Conservation (phyloP, 2,113 vertebrate species). For the Carollia perspicillata region DNA sequence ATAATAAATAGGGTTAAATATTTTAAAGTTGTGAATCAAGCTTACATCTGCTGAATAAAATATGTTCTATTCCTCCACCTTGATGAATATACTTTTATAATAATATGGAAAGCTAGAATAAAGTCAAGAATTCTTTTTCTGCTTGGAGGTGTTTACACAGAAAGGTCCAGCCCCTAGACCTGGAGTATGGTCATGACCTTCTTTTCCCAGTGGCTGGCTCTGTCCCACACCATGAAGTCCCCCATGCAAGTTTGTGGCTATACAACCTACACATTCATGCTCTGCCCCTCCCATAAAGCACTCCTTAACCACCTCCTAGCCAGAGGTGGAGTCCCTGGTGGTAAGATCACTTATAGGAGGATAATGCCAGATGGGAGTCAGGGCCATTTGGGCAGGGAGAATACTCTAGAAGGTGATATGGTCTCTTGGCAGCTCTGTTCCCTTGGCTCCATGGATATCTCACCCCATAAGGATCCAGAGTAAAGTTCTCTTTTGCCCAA, state of each 20-base stretch:
- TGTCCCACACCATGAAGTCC: accelerated
- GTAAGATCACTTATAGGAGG: background rate
- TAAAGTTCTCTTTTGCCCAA: background rate
- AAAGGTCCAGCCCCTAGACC: background rate
- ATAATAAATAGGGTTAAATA: accelerated
- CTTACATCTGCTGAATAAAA: background rate
- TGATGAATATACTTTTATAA: background rate
- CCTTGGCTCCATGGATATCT: background rate
- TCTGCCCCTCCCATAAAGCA: background rate
- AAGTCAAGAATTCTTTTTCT: background rate
- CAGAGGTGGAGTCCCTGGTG: background rate
- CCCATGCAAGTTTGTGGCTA: accelerated
- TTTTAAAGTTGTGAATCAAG: background rate
- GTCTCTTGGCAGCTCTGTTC: background rate
- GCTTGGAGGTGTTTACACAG: background rate
- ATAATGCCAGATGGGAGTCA: background rate
- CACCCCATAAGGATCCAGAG: background rate
- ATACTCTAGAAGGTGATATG: background rate
- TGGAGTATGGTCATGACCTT: accelerated
- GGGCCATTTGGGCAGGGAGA: background rate
- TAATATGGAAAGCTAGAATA: background rate
- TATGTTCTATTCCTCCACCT: background rate
- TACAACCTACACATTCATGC: too few species aligned
- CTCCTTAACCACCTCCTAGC: background rate
- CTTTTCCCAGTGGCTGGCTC: background rate